These are phyloP conservation scores for Phaonia tiefii DNA, from an alignment of 2,888 invertebrate genomes.

Conservation along the genomic window DNA sequence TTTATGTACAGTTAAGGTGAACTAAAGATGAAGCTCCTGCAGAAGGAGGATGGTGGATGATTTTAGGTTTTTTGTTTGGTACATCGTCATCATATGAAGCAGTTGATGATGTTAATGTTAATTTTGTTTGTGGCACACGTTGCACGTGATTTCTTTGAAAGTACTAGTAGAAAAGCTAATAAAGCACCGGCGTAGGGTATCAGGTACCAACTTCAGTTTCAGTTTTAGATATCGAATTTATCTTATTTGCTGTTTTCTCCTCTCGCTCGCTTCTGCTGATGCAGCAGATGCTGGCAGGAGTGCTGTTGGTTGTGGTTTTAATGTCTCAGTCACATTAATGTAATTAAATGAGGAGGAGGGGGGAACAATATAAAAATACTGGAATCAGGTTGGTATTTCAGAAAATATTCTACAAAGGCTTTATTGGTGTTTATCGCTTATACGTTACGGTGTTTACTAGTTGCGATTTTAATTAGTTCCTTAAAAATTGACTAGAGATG, in stretches of 20 bases:
- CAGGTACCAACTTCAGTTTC: constrained; percentile 40
- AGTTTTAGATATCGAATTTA: constrained; percentile 55
- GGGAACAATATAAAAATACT: too few species aligned
- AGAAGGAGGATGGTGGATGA: too few species aligned
- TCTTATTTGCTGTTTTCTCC: constrained; percentile 43
- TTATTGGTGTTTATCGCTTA: background rate
- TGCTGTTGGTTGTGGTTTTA: constrained; percentile 41
- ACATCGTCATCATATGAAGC: background rate
- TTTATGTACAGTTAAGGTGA: background rate
- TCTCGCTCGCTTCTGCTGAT: constrained; percentile 21
- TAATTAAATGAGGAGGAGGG: constrained; percentile 55
- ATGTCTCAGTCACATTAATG: constrained; percentile 63
- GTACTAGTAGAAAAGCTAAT: too few species aligned
- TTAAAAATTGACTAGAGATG: background rate
- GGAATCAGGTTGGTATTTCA: background rate
- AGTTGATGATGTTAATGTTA: constrained; percentile 35
- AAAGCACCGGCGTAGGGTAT: background rate
- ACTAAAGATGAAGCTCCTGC: too few species aligned
- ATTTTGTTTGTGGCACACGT: constrained; percentile 66
- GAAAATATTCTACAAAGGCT: too few species aligned
- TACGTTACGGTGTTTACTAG: background rate
- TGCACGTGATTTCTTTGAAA: constrained; percentile 64
- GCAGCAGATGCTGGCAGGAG: constrained; percentile 17
- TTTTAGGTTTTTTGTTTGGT: constrained; percentile 4
- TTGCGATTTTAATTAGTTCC: constrained; percentile 24